A percentile compares a stretch with the other conserved stretches of the same genome.
phyloP scores from a whole-genome alignment of 23 tunicate species.

The Oikopleura dioica region DNA sequence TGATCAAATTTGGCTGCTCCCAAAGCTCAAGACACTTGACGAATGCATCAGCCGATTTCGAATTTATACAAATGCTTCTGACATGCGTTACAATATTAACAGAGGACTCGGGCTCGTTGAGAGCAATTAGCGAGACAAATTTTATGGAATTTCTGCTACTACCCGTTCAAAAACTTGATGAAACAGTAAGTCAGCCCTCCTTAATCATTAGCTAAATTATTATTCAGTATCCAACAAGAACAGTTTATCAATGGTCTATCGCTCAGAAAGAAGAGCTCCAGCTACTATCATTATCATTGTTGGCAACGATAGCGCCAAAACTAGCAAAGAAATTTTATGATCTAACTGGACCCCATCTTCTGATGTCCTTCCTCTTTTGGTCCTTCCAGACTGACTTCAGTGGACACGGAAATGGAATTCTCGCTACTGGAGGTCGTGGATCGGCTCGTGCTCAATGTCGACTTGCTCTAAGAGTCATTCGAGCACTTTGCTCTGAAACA shows the following conservation, averaged over 20 bases:
- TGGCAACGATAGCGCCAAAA: conserved; percentile 23
- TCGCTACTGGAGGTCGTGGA: conserved; percentile 51
- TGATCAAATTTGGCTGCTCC: conserved; percentile 2
- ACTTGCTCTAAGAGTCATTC: conserved; percentile 35
- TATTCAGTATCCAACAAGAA: background rate
- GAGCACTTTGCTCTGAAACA: background rate
- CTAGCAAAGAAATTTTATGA: conserved; percentile 28
- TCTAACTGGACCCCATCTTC: background rate
- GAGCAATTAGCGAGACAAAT: background rate
- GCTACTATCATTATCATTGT: conserved; percentile 52
- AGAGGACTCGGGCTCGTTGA: background rate
- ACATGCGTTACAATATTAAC: background rate
- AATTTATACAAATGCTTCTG: conserved; percentile 5
- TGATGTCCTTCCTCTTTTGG: conserved; percentile 14
- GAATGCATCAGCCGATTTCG: background rate
- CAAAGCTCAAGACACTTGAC: background rate
- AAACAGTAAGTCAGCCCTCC: background rate
- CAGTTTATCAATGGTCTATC: conserved; percentile 28
- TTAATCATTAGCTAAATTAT: background rate
- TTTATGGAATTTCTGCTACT: background rate
- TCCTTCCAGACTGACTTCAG: conserved; percentile 20
- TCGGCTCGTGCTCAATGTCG: conserved; percentile 65
- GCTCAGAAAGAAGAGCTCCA: conserved; percentile 92
- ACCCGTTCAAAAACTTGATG: background rate
- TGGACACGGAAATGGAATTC: conserved; percentile 67